These are phyloP conservation scores for Morus bassanus DNA, from an alignment of 2,797 vertebrate species.

Conservation along the genomic window DNA sequence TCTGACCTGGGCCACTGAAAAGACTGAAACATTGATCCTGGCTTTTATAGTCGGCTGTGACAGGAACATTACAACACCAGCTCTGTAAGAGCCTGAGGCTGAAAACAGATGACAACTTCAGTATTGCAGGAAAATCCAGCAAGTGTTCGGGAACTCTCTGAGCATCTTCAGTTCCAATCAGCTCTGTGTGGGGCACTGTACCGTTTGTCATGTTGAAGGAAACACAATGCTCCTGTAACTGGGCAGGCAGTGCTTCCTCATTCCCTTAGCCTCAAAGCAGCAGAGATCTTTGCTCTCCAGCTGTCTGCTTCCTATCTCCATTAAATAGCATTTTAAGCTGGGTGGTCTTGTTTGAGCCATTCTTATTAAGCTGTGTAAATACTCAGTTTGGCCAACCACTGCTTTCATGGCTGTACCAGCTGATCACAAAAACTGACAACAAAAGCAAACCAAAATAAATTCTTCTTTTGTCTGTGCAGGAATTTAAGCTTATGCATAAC, in stretches of 20 bases:
- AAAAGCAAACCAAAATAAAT: neutral
- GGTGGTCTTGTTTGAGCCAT: neutral
- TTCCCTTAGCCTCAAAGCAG: neutral
- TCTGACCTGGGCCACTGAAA: neutral
- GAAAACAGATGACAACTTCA: neutral
- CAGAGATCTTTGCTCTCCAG: neutral
- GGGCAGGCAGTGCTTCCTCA: neutral
- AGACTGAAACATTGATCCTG: neutral
- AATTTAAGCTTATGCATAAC: neutral
- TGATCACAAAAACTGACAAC: neutral
- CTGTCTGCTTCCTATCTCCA: neutral
- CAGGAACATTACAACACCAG: neutral
- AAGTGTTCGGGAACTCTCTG: neutral
- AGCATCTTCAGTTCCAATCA: neutral
- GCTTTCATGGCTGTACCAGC: neutral
- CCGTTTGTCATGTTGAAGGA: neutral
- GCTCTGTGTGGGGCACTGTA: neutral
- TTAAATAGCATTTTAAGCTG: neutral
- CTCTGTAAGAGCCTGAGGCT: neutral
- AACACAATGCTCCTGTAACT: neutral
- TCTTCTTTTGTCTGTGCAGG: neutral
- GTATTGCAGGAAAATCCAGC: neutral
- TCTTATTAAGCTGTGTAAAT: conserved; percentile 10
- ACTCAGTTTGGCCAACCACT: neutral
- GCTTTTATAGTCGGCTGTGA: neutral